Evolutionary conservation across 1,140 invertebrate genomes (phyloP).

Genomic region (Hyles vespertilio): DNA sequence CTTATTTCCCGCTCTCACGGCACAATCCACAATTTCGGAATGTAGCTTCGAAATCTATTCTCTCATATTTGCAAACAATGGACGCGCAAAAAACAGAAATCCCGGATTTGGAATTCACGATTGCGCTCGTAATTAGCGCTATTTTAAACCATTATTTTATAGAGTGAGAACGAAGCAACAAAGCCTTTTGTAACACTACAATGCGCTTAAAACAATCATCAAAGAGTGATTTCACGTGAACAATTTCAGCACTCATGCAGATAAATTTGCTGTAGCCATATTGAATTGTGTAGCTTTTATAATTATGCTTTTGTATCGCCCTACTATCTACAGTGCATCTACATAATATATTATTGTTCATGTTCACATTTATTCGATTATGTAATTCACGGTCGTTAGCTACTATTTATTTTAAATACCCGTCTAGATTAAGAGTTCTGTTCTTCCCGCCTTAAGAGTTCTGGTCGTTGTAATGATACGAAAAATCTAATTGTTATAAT

Average conservation of each 20-base stretch:
- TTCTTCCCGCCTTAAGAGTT: too few species aligned
- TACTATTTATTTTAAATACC: too few species aligned
- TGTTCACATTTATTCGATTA: too few species aligned
- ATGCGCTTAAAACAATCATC: constrained; percentile 8
- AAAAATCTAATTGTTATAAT: too few species aligned
- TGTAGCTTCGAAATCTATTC: constrained; percentile 29
- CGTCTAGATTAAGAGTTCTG: too few species aligned
- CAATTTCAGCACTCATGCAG: neutral
- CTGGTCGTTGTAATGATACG: too few species aligned
- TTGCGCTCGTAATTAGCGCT: constrained; percentile 28
- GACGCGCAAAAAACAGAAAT: constrained; percentile 29
- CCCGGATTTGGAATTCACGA: constrained; percentile 23
- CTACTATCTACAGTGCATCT: too few species aligned
- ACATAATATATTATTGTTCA: too few species aligned
- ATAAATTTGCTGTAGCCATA: too few species aligned
- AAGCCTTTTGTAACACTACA: constrained; percentile 25
- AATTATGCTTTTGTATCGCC: too few species aligned
- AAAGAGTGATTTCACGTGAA: constrained; percentile 2
- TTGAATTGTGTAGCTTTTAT: too few species aligned
- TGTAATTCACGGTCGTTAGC: too few species aligned
- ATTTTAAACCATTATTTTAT: constrained; percentile 21
- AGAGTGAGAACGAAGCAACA: constrained; percentile 30
- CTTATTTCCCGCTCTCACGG: constrained; percentile 9
- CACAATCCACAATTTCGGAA: constrained; percentile 25
- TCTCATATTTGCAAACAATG: constrained; percentile 33